These are phyloP conservation scores for Scaptomyza polygonia DNA, from an alignment of 2,888 invertebrate species.

Conservation along the genomic window DNA sequence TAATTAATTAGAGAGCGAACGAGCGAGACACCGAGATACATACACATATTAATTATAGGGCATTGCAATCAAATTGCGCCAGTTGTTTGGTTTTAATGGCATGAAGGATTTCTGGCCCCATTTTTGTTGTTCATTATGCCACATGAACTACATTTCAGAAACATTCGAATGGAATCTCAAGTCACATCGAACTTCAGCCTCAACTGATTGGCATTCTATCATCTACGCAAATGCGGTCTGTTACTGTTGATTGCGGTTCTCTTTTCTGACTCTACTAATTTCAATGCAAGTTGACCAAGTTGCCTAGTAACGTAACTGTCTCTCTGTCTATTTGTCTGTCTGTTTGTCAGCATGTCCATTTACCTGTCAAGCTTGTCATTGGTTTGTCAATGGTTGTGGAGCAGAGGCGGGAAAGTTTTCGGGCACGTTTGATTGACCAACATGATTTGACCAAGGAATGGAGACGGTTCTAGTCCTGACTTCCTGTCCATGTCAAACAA, in stretches of 20 bases:
- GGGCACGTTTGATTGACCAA: slow-evolving; percentile 15
- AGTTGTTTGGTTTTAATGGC: slow-evolving; percentile 31
- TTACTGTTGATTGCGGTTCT: slow-evolving; percentile 28
- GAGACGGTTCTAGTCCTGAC: slow-evolving; percentile 23
- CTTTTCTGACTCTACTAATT: slow-evolving; percentile 1
- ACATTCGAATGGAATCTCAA: slow-evolving; percentile 33
- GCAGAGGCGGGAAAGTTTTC: slow-evolving; percentile 12
- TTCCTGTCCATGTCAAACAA: slow-evolving; percentile 19
- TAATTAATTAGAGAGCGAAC: slow-evolving; percentile 66
- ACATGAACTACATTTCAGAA: slow-evolving; percentile 18
- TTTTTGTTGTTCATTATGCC: slow-evolving; percentile 34
- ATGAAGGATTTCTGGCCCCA: slow-evolving; percentile 21
- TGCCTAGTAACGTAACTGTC: slow-evolving; percentile 12
- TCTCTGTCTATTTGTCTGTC: neutral
- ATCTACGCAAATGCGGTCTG: slow-evolving; percentile 26
- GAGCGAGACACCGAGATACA: neutral
- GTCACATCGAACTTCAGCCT: neutral
- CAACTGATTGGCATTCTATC: slow-evolving; percentile 38
- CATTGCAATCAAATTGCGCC: slow-evolving; percentile 37
- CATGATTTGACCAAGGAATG: slow-evolving; percentile 32
- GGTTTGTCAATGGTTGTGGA: slow-evolving; percentile 42
- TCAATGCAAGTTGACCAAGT: neutral
- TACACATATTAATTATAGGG: slow-evolving; percentile 51
- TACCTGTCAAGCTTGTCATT: slow-evolving; percentile 17
- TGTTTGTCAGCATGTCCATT: neutral